Conservation (phyloP, 2,888 invertebrate species). For the Drosophila mimica region DNA sequence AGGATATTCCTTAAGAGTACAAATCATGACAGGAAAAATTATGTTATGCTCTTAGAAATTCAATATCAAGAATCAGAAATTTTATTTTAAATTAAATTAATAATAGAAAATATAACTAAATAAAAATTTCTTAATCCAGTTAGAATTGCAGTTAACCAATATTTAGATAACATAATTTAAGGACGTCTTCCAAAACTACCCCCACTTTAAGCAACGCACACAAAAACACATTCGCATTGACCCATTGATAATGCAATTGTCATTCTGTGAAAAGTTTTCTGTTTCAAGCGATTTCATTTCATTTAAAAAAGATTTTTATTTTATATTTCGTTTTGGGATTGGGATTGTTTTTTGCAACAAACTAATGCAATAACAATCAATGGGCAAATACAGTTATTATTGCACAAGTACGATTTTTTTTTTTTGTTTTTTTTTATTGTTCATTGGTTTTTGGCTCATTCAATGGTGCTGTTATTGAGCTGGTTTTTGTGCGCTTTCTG, state of each 20-base stretch:
- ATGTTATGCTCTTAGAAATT: background rate
- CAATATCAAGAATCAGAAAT: background rate
- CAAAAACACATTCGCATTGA: conserved; percentile 14
- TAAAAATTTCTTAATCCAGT: background rate
- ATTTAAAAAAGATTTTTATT: conserved; percentile 18
- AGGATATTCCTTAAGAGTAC: background rate
- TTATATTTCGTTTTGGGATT: conserved; percentile 18
- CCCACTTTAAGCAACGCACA: background rate
- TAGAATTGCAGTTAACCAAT: background rate
- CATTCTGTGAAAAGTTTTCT: conserved; percentile 62
- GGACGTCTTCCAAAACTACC: background rate
- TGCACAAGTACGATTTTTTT: conserved; percentile 48
- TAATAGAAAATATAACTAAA: background rate
- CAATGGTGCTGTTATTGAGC: conserved; percentile 49
- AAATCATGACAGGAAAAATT: background rate
- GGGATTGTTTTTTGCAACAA: conserved; percentile 34
- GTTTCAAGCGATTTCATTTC: conserved; percentile 31
- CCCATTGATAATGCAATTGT: conserved; percentile 62
- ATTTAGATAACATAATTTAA: background rate
- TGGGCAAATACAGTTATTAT: conserved; percentile 76
- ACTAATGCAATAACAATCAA: conserved; percentile 80
- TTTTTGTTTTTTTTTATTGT: conserved; percentile 2
- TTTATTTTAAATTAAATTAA: background rate
- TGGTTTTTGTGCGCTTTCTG: conserved; percentile 36
- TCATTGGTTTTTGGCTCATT: conserved; percentile 20